Evolutionary conservation across 2,113 vertebrate species (phyloP), one percentile per base, ranked within the genome.

Genomic region (Coryphaenoides rupestris): DNA sequence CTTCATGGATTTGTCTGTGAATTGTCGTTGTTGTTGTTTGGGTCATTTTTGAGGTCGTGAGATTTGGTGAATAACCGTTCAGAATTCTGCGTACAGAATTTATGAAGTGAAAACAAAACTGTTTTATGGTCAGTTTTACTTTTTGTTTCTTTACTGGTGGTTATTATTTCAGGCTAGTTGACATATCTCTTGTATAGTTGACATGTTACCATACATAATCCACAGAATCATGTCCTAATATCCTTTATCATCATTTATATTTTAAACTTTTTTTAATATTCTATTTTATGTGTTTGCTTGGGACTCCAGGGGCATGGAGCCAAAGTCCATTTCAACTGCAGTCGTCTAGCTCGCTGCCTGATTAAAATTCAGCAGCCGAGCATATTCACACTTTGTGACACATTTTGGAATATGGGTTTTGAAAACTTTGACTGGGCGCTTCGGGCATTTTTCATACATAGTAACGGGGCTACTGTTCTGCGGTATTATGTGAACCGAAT

Each of bases 291-390:
- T 33, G 28, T 33, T 33, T 74, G 68, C 47, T 49, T 3, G 47
- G 17, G 14, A 16, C 47, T 49, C 47, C n/a, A 16, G 47, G 47
- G 26, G n/a, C 24, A 21, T 17, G 16, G 58, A 46, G 26, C 4
- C 17, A 53, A 16, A 26, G 15, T 17, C 12, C 22, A 26, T 55
- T 19, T 12, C 67, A 66, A 63, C 70, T 74, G 65, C 61, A 2
- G 14, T 55, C 76, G 61, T 60, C 62, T 63, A 45, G 76, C 71
- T 71, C 19, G n/a, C 55, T 60, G 72, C 67, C 73, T 74, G 63
- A 84, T 85, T 70, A 85, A 79, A 79, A 86, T 84, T 74, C 80
- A 82, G 68, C 75, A 74, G 70, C 22, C 23, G 61, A 16, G 19
- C 60, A 19, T 68, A 76, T 78, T 79, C 65, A 63, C 26, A 53